Evolutionary conservation across 2,888 invertebrate species (phyloP).

Genomic region (Sturmia bella): DNA sequence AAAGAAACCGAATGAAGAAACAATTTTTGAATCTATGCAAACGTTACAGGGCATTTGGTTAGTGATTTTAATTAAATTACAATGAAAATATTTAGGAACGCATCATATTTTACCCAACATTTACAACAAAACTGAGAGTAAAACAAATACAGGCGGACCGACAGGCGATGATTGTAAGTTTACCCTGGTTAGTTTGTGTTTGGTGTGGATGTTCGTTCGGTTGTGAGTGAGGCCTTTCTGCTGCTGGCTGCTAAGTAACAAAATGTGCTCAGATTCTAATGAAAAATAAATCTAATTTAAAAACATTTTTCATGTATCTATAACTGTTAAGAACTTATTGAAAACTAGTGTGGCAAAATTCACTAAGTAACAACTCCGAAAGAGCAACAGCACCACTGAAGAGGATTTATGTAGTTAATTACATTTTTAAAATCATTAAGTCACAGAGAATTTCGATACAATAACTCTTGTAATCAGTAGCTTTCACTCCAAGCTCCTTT

Average conservation of each 20-base stretch:
- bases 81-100: conserved; percentile 65
- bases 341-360: neutral
- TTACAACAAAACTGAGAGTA: neutral
- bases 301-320: conserved; percentile 63
- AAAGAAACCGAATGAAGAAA: neutral
- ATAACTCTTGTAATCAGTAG: too few species aligned
- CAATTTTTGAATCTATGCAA: conserved; percentile 21
- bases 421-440: too few species aligned
- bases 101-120: conserved; percentile 55
- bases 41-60: conserved; percentile 55
- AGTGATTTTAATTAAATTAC: conserved; percentile 70
- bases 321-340: conserved; percentile 3
- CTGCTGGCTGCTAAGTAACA: neutral
- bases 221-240: too few species aligned
- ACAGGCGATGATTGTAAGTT: neutral
- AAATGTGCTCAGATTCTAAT: neutral
- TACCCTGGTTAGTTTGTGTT: conserved; percentile 13
- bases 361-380: neutral
- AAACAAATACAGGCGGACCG: neutral
- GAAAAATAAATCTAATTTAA: conserved; percentile 39
- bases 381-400: neutral
- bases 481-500: too few species aligned
- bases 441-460: too few species aligned
- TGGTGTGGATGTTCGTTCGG: neutral
- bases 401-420: too few species aligned